Percentiles rank a stretch among this genome's conserved stretches.
phyloP scores from a whole-genome alignment of 2,888 invertebrate genomes.

The Cloeon dipterum region DNA sequence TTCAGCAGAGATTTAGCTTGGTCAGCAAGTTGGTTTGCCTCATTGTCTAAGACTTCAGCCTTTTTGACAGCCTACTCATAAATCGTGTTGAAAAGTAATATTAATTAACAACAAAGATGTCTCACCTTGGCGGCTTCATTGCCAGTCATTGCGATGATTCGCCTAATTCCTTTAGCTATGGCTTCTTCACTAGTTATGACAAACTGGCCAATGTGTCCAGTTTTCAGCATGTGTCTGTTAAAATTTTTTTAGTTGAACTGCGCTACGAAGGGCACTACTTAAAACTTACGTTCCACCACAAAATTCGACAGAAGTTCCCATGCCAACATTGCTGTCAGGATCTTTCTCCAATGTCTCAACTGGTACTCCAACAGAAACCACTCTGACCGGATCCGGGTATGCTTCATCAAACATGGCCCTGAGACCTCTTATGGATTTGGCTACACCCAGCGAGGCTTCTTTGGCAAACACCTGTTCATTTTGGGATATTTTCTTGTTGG shows the following conservation, averaged over 20 bases:
- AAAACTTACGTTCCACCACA: conserved; percentile 79
- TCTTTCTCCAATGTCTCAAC: conserved; percentile 73
- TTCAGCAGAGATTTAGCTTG: conserved; percentile 7
- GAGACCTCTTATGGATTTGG: conserved; percentile 77
- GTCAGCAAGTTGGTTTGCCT: conserved; percentile 34
- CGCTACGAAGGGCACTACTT: neutral
- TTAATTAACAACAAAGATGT: neutral
- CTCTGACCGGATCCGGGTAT: conserved; percentile 87
- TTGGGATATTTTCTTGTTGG: conserved; percentile 47
- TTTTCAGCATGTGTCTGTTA: conserved; percentile 54
- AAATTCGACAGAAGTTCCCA: conserved; percentile 87
- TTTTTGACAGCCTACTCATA: conserved; percentile 45
- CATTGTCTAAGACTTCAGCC: conserved; percentile 50
- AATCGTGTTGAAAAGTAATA: neutral
- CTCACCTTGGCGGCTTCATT: conserved; percentile 52
- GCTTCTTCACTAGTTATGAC: conserved; percentile 96
- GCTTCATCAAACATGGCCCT: conserved; percentile 98
- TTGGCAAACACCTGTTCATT: conserved; percentile 72
- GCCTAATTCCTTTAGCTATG: conserved; percentile 91
- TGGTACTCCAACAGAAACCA: conserved; percentile 84
- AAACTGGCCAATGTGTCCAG: conserved; percentile 86
- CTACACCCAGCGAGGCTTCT: conserved; percentile 56
- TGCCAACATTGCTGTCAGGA: conserved; percentile 56
- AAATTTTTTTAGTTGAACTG: neutral
- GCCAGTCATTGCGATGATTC: conserved; percentile 93